Percentiles rank a stretch among this genome's conserved stretches.
phyloP scores from a whole-genome alignment of 2,113 vertebrate genomes.

The Taurulus bubalis region DNA sequence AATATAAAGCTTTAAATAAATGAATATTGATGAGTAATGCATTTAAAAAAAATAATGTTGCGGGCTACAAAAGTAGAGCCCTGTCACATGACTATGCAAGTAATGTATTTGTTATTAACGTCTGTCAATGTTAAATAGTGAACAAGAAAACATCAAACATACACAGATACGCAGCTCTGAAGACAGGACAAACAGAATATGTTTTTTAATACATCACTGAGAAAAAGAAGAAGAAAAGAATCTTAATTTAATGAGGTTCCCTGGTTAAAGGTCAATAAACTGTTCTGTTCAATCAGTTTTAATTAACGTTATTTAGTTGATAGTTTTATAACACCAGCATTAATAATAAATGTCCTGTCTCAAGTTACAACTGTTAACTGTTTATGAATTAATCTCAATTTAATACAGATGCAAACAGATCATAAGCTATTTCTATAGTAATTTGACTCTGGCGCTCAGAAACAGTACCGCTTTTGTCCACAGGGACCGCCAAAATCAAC shows the following conservation, averaged over 20 bases:
- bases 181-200: not conserved
- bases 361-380: not conserved
- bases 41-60: not conserved
- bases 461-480: no score
- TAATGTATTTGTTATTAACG: not conserved
- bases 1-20: not conserved
- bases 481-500: no score
- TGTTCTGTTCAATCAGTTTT: not conserved
- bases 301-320: not conserved
- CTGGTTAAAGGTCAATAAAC: conserved; percentile 13
- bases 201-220: conserved; percentile 23
- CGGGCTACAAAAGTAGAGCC: not conserved
- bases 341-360: not conserved
- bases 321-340: not conserved
- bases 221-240: not conserved
- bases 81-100: not conserved
- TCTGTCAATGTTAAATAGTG: not conserved
- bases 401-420: no score
- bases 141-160: not conserved
- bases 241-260: conserved; percentile 14
- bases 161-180: not conserved
- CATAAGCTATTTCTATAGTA: no score
- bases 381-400: not conserved
- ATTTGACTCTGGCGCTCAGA: no score
- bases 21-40: not conserved